Conservation (phyloP, 2,113 vertebrate genomes). For the Nothobranchius kuhntae region DNA sequence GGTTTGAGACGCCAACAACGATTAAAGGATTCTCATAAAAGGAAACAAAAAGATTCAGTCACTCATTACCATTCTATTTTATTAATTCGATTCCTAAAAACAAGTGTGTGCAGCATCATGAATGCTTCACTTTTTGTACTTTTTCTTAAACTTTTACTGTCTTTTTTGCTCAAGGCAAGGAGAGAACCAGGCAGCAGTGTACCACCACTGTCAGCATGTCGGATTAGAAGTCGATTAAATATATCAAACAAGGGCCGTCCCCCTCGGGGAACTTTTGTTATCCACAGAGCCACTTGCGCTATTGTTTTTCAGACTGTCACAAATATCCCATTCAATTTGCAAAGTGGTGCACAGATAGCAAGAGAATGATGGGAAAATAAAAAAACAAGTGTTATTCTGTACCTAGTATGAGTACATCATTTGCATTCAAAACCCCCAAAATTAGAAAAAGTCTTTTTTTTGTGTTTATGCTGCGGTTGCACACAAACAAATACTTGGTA, state of each 20-base stretch:
- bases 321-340: slow-evolving; percentile 78
- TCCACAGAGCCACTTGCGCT: slow-evolving; percentile 71
- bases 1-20: no score
- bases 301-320: slow-evolving; percentile 72
- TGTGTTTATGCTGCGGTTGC: slow-evolving; percentile 42
- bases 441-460: slow-evolving; percentile 51
- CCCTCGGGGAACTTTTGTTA: slow-evolving; percentile 77
- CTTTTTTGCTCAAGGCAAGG: slow-evolving; percentile 62
- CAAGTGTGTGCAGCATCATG: not conserved
- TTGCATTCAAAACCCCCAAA: slow-evolving; percentile 65
- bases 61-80: not conserved
- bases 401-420: slow-evolving; percentile 54
- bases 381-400: slow-evolving; percentile 70
- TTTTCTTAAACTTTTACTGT: slow-evolving; percentile 56
- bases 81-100: not conserved
- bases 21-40: no score
- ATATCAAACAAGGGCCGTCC: slow-evolving; percentile 71
- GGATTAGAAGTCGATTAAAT: slow-evolving; percentile 79
- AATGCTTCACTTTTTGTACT: slow-evolving; percentile 32
- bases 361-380: slow-evolving; percentile 57
- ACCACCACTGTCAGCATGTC: slow-evolving; percentile 65
- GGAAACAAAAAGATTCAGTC: no score
- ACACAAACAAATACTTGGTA: slow-evolving; percentile 32
- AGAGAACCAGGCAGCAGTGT: slow-evolving; percentile 57
- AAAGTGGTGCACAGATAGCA: slow-evolving; percentile 65